A percentile compares a stretch with the other conserved stretches of the same genome.
Evolutionary conservation across 2,113 vertebrate genomes (phyloP).

Genomic region (Pavo muticus): DNA sequence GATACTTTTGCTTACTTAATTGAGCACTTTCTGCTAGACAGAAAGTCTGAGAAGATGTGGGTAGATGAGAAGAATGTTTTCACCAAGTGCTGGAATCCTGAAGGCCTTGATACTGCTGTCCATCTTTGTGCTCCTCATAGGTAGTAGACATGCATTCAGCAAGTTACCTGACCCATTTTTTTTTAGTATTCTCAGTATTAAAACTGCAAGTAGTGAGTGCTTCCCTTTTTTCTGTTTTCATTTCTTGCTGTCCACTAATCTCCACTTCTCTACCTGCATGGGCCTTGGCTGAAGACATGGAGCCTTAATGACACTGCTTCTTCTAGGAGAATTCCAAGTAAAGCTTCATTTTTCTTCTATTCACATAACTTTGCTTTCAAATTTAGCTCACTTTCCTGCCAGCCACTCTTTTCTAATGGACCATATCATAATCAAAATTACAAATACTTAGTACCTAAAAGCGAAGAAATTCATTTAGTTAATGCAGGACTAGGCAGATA

Average conservation of each 20-base stretch:
- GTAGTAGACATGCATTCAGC: neutral
- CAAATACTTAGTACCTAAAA: slow-evolving; percentile 33
- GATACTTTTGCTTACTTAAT: neutral
- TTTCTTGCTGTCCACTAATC: neutral
- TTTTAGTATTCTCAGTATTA: neutral
- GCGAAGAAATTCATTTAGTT: slow-evolving; percentile 28
- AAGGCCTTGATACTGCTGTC: neutral
- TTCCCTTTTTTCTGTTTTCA: neutral
- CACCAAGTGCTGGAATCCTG: neutral
- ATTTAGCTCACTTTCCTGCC: neutral
- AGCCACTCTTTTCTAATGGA: neutral
- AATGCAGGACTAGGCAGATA: slow-evolving; percentile 16
- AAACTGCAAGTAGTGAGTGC: neutral
- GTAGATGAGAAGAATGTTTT: neutral
- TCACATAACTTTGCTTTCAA: neutral
- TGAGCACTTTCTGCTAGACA: neutral
- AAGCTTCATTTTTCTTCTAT: neutral
- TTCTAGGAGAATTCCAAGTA: neutral
- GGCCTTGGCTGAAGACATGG: neutral
- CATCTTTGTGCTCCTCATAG: neutral
- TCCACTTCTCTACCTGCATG: rapidly evolving
- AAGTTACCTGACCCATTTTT: neutral
- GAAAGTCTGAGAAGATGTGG: neutral
- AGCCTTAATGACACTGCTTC: neutral
- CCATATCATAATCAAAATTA: slow-evolving; percentile 5